These are phyloP conservation scores for Varanus komodoensis DNA, from an alignment of 2,113 vertebrate species.

Conservation along the genomic window DNA sequence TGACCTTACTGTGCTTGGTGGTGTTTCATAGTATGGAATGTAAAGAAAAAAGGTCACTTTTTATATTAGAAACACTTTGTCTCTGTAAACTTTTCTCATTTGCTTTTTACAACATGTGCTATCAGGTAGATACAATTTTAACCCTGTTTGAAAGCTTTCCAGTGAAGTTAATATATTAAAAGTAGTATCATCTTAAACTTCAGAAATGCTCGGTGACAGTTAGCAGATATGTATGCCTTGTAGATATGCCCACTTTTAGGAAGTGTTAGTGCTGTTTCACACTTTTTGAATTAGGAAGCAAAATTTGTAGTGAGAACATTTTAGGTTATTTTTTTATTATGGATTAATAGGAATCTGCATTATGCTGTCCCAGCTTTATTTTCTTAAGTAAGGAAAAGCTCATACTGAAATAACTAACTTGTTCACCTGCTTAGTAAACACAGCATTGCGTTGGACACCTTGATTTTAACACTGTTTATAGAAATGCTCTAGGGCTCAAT, in stretches of 20 bases:
- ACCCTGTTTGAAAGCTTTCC: neutral
- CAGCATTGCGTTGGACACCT: neutral
- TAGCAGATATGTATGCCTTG: neutral
- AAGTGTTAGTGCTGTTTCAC: neutral
- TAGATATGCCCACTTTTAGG: neutral
- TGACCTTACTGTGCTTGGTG: neutral
- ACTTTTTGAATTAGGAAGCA: conserved; percentile 9
- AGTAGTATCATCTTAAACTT: neutral
- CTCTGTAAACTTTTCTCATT: conserved; percentile 40
- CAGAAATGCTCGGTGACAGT: neutral
- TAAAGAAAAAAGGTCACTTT: neutral
- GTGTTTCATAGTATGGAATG: neutral
- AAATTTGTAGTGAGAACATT: neutral
- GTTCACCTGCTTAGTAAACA: neutral
- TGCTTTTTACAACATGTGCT: conserved; percentile 27
- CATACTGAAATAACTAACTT: neutral
- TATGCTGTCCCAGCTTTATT: neutral
- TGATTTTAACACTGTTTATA: neutral
- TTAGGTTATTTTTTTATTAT: conserved; percentile 28
- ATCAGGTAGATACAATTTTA: conserved; percentile 26
- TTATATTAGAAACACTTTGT: conserved; percentile 20
- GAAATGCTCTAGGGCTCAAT: neutral
- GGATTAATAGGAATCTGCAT: neutral
- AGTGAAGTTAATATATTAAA: neutral
- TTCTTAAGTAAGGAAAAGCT: fast-evolving